Base-by-base conservation (phyloP, 1,140 invertebrate genomes). In the Plectrocnemia conspersa region DNA sequence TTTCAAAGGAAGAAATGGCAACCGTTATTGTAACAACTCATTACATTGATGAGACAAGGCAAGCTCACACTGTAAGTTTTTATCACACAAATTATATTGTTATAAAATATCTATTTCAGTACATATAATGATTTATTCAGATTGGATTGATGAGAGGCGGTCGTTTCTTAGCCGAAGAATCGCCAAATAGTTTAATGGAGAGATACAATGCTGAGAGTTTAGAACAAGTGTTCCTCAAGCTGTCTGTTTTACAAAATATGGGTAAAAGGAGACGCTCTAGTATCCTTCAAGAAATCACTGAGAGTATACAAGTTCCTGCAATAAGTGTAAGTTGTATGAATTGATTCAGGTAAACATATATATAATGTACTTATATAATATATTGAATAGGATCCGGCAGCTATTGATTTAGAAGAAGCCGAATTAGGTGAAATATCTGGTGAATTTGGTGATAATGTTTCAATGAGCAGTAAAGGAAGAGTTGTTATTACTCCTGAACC, bases 11-110 rank as follows among this genome's bases (percentile, higher is more conserved):
- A 62, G 83, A 87, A n/a, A 81, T 81, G 54, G 93, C 87, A 16
- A 97, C 94, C 7, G 91, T 97, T 25, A 95, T 98, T 53, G 94
- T 98, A 52, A 98, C 95, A 1, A 98, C 95, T 9, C 94, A 97
- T 76, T 97, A 98, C 66, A 97, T 97, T 54, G 94, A 98, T 68
- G 95, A 97, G 71, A 95, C 94, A 1, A 81, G 91, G 56, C 91
- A 97, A 72, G 93, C 92, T 9, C 79, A 82, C 65, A 80, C 86
- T 63, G 82, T 85, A 75, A 82, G 79, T 79, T 13, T 22, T 41
- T 19, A 6, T 41, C n/a, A n/a, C 27, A 32, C n/a, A n/a, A 9
- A 32, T 32, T 7, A 32, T 32, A 7, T 32, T 32, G 27, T 9
- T n/a, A 40, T 7, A 15, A 7, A 9, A 40, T 40, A 40, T 40